Conservation (phyloP, 1,140 invertebrate species). For the Euura lappo region DNA sequence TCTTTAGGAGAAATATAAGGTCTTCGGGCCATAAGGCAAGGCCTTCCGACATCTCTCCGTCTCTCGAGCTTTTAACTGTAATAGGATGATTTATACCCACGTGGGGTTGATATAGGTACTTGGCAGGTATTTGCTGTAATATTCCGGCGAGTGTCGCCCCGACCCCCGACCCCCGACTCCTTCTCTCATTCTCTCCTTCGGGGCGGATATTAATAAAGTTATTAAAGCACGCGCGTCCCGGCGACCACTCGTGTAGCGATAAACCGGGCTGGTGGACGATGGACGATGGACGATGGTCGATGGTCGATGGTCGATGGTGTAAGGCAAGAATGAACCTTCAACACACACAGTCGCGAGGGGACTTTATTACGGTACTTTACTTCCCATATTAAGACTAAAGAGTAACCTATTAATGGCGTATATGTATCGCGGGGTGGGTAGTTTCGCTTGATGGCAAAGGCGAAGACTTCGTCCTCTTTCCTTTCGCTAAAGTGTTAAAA, state of each 20-base stretch:
- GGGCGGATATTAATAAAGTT: constrained; percentile 24
- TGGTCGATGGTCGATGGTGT: neutral
- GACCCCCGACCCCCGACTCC: too few species aligned
- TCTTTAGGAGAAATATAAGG: neutral
- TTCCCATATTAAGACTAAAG: neutral
- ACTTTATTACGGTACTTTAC: neutral
- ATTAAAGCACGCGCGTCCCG: neutral
- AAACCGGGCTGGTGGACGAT: neutral
- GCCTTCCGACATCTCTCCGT: too few species aligned
- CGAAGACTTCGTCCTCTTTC: too few species aligned
- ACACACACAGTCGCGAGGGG: neutral
- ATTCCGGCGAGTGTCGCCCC: too few species aligned
- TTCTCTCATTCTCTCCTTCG: too few species aligned
- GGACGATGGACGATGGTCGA: neutral
- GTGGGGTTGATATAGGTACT: neutral
- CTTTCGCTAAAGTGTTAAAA: too few species aligned
- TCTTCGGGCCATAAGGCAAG: too few species aligned
- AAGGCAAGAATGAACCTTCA: neutral
- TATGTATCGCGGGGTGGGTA: too few species aligned
- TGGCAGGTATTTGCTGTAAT: too few species aligned
- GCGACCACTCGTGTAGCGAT: neutral
- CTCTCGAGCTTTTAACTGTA: neutral
- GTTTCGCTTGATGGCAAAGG: too few species aligned
- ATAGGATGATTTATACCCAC: neutral
- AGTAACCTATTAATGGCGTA: constrained; percentile 2